Evolutionary conservation across 2,797 vertebrate genomes (phyloP).

Genomic region (Pseudochromis fuscus): DNA sequence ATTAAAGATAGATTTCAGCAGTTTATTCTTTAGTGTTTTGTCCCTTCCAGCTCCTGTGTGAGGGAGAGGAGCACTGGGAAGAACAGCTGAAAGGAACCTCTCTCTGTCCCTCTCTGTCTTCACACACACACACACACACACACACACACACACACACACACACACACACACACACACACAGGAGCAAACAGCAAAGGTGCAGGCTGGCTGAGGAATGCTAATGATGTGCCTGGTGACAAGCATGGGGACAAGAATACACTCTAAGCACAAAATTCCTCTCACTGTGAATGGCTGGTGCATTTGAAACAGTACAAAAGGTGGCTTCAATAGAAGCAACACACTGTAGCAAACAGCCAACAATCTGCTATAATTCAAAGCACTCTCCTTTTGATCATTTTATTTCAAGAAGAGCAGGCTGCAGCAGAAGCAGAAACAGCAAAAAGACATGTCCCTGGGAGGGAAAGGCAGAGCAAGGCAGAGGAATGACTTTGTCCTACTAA

Average conservation of each 20-base stretch:
- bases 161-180: slow-evolving; percentile 50
- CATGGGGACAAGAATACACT: slow-evolving; percentile 83
- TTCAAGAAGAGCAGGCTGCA: slow-evolving; percentile 78
- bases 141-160: slow-evolving; percentile 43
- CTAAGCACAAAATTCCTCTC: slow-evolving; percentile 84
- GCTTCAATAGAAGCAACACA: slow-evolving; percentile 77
- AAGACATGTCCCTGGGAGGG: slow-evolving; percentile 64
- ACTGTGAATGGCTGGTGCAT: slow-evolving; percentile 82
- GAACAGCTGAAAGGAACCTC: slow-evolving; percentile 66
- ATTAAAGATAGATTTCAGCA: slow-evolving; percentile 90
- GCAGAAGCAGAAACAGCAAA: slow-evolving; percentile 52
- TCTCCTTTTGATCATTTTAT: slow-evolving; percentile 84
- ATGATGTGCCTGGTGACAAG: slow-evolving; percentile 86
- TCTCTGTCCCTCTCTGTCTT: slow-evolving; percentile 49
- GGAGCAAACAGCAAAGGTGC: slow-evolving; percentile 78
- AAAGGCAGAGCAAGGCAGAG: slow-evolving; percentile 70
- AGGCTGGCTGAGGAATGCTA: slow-evolving; percentile 84
- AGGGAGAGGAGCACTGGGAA: slow-evolving; percentile 66
- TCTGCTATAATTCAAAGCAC: slow-evolving; percentile 83
- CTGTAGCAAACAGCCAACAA: slow-evolving; percentile 84
- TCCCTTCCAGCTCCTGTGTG: slow-evolving; percentile 60
- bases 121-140: slow-evolving; percentile 10
- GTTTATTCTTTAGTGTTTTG: slow-evolving; percentile 85
- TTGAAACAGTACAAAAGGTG: slow-evolving; percentile 84
- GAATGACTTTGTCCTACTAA: slow-evolving; percentile 79